phyloP scores from a whole-genome alignment of 2,797 vertebrate species.

The Xiphophorus birchmanni region DNA sequence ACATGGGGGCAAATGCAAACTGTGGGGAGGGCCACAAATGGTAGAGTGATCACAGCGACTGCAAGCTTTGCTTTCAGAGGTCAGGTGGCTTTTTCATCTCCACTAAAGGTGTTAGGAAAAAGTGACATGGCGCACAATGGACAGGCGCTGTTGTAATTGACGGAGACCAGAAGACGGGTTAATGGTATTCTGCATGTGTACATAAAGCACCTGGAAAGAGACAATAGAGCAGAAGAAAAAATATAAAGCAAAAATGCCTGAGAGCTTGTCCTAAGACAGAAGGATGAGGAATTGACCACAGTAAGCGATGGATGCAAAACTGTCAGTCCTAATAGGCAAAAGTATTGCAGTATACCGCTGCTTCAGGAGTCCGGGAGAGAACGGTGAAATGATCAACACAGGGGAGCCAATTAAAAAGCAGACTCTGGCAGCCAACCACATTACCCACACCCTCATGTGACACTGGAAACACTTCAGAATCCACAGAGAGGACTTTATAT shows the following conservation, averaged over 20 bases:
- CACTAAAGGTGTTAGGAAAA: constrained; percentile 58
- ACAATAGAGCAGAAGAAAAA: constrained; percentile 50
- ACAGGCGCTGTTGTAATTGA: constrained; percentile 69
- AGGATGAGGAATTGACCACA: constrained; percentile 62
- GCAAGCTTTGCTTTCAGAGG: constrained; percentile 66
- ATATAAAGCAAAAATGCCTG: constrained; percentile 36
- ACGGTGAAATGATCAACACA: constrained; percentile 80
- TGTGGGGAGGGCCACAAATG: constrained; percentile 77
- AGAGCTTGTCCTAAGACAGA: constrained; percentile 40
- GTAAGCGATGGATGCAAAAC: constrained; percentile 77
- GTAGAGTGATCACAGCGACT: constrained; percentile 77
- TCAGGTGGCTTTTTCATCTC: constrained; percentile 84
- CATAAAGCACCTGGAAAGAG: constrained; percentile 42
- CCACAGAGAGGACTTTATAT: constrained; percentile 57
- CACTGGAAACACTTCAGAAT: constrained; percentile 71
- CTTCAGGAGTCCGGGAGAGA: constrained; percentile 73
- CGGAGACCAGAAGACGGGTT: constrained; percentile 49
- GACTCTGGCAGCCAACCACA: constrained; percentile 74
- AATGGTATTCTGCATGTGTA: constrained; percentile 56
- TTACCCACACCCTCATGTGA: constrained; percentile 73
- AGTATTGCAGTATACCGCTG: constrained; percentile 53
- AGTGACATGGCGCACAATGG: constrained; percentile 66
- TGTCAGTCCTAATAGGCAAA: constrained; percentile 81
- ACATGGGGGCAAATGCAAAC: constrained; percentile 74
- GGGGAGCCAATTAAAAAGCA: constrained; percentile 83